A percentile compares a stretch with the other conserved stretches of the same genome.
phyloP scores from a whole-genome alignment of 2,888 invertebrate species.

The Agriotes lineatus region DNA sequence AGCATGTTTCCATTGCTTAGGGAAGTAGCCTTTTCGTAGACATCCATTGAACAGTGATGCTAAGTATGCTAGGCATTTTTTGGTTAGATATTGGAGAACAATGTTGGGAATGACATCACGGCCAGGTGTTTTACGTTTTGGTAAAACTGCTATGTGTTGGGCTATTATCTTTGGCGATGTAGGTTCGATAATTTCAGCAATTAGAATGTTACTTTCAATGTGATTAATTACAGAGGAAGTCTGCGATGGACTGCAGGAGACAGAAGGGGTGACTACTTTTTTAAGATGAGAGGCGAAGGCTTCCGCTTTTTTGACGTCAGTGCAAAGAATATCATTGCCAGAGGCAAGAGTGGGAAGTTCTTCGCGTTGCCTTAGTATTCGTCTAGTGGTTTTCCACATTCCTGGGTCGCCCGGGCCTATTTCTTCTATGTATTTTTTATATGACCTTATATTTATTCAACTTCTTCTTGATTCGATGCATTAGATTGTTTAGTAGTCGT shows the following conservation, averaged over 20 bases:
- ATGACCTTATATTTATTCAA: not conserved
- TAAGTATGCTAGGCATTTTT: constrained; percentile 6
- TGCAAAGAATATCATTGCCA: not conserved
- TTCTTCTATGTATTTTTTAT: not conserved
- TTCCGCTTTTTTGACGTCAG: not conserved
- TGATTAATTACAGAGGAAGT: not conserved
- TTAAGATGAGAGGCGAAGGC: not conserved
- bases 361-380: not conserved
- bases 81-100: not conserved
- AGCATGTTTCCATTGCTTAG: not conserved
- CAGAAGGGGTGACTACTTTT: not conserved
- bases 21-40: not conserved
- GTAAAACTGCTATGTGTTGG: constrained; percentile 14
- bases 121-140: constrained; percentile 9
- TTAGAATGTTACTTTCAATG: not conserved
- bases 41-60: not conserved
- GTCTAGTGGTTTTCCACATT: constrained; percentile 8
- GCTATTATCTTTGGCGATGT: not conserved
- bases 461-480: not conserved
- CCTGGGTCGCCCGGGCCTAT: not conserved
- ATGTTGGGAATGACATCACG: not conserved
- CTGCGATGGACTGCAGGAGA: not conserved
- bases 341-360: not conserved
- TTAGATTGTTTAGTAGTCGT: constrained; percentile 4
- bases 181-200: not conserved